These are phyloP conservation scores for Platycheirus albimanus DNA, from an alignment of 2,888 invertebrate species.

Conservation along the genomic window DNA sequence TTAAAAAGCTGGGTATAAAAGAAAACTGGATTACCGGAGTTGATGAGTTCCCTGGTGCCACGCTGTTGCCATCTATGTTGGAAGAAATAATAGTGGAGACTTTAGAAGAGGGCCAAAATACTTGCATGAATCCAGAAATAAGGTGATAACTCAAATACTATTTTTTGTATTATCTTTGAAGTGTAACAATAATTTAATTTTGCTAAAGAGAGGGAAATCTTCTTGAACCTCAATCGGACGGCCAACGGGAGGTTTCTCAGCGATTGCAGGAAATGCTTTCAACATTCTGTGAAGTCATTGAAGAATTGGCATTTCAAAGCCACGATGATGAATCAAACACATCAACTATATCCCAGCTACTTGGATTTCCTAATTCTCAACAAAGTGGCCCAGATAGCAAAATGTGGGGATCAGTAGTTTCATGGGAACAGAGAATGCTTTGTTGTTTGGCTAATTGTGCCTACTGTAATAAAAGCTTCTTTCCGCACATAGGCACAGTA, in stretches of 20 bases:
- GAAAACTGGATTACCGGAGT: conserved; percentile 95
- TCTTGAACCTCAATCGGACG: conserved; percentile 82
- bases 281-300: conserved; percentile 87
- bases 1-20: conserved; percentile 87
- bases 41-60: conserved; percentile 93
- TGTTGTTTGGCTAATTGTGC: conserved; percentile 95
- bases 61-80: conserved; percentile 88
- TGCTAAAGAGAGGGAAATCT: conserved; percentile 83
- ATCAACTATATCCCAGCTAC: conserved; percentile 86
- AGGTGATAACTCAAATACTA: conserved; percentile 83
- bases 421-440: conserved; percentile 91
- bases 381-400: conserved; percentile 77
- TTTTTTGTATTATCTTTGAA: background rate
- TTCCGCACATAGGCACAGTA: conserved; percentile 88
- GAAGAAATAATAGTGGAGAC: conserved; percentile 89
- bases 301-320: conserved; percentile 88
- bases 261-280: conserved; percentile 85
- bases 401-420: conserved; percentile 80
- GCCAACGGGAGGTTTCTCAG: conserved; percentile 82
- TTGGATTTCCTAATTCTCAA: conserved; percentile 85
- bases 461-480: conserved; percentile 89
- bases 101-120: conserved; percentile 87
- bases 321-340: conserved; percentile 85
- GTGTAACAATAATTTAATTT: background rate
- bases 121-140: conserved; percentile 88